Evolutionary conservation across 2,797 vertebrate genomes (phyloP), one percentile per base, ranked within the genome.

Genomic region (Molossus molossus): DNA sequence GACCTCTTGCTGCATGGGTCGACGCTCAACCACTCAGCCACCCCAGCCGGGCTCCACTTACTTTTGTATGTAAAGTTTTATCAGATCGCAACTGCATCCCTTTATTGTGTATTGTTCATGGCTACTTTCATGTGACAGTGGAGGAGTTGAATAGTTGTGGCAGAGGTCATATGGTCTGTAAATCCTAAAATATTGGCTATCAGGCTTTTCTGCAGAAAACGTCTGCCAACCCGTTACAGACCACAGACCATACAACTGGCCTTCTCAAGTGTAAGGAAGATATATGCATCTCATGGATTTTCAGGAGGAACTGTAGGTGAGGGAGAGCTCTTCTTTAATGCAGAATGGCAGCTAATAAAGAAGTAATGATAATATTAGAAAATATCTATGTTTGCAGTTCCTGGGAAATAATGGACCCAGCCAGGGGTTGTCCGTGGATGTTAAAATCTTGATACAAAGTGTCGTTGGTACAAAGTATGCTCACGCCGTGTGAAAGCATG

Each of bases 51-150:
- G 33, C 45, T 55, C 5, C 4, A n/a, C 25, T 53, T 87, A 53
- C 9, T 93, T 87, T 70, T 88, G 11, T 81, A 72, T 69, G 81
- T 82, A 25, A 76, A 73, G 60, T 84, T 97, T 85, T 80, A 69
- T 93, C 50, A 21, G 23, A 70, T 86, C 48, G 37, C 37, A 64
- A 10, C 5, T 40, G 55, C 12, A 48, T 87, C 27, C 5, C 20
- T 6, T 90, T 15, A 53, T 33, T 86, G 29, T 37, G 4, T 18
- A 17, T 55, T 48, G 18, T n/a, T 15, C 53, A 1, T 77, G 40
- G 29, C 57, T 91, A 12, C 37, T 55, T 55, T 73, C 23, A 45
- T 37, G 29, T 25, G 45, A 18, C 14, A 15, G 1, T 20, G 72
- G 53, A 3, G 93, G 23, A 67, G 57, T 12, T 48, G 79, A 91